Evolutionary conservation across 2,797 vertebrate genomes (phyloP), one percentile per base, ranked within the genome.

Genomic region (Toxotes lorentzi): DNA sequence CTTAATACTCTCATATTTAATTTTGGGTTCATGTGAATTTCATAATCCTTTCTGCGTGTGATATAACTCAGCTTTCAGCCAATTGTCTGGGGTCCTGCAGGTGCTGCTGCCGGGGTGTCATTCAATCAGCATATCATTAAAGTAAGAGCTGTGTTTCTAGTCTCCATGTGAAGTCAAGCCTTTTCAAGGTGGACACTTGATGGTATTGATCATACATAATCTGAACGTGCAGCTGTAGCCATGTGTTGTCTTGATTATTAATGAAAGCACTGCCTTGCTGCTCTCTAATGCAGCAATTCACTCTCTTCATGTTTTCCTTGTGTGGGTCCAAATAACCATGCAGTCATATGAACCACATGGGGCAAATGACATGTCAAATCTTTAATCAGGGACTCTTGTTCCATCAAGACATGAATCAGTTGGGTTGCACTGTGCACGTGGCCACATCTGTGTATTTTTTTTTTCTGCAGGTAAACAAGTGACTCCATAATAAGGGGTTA

Each of bases 291-390:
- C 27, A 61, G 11, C 1, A 16, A 45, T 64, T 73, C 32, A 64
- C 30, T 30, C 3, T 32, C 35, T 27, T 69, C 21, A 23, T 50
- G 24, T 67, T 77, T 34, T 41, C 12, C 30, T 58, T 56, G 50
- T 47, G 51, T 70, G 10, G 57, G 27, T n/a, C 69, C 58, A 13
- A 74, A 71, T 70, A 70, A 51, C 43, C 64, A 16, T 48, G 74
- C 34, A 60, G 79, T 84, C 69, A 84, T n/a, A 7, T 40, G n/a
- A 86, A 45, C 79, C 45, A 64, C 76, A 74, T 43, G 23, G 60
- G 68, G 62, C 30, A 71, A 84, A 80, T 48, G 11, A 74, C n/a
- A 78, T 77, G 75, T 77, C 72, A 86, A 84, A 69, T 58, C 17
- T 79, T 58, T 59, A 78, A 87, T 81, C 57, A 70, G 43, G 9